Evolutionary conservation across 2,797 vertebrate genomes (phyloP).

Genomic region (Nyctibius grandis): DNA sequence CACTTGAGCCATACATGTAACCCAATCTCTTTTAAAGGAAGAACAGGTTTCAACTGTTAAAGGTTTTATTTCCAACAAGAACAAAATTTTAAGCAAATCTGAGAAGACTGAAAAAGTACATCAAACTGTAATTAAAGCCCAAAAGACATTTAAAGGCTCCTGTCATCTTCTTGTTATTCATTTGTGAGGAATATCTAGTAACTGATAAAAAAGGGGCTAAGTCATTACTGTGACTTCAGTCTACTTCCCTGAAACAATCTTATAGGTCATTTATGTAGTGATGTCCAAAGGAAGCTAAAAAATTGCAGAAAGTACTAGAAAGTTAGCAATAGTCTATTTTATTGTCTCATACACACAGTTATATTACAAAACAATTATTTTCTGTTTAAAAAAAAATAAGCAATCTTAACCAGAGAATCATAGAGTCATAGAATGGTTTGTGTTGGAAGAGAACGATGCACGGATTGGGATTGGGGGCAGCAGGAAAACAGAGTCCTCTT

Average conservation of each 20-base stretch:
- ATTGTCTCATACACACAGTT: background rate
- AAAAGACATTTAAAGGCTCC: background rate
- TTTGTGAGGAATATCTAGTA: background rate
- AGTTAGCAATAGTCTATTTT: background rate
- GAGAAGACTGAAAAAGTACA: background rate
- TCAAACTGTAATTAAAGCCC: background rate
- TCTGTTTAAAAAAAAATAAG: too few relatives aligned
- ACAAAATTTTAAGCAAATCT: background rate
- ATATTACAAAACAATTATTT: background rate
- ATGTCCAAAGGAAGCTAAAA: background rate
- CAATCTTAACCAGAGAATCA: too few relatives aligned
- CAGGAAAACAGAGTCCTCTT: too few relatives aligned
- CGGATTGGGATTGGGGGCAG: too few relatives aligned
- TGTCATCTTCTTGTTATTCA: background rate
- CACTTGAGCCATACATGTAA: background rate
- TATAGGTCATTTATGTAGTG: background rate
- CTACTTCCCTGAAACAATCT: background rate
- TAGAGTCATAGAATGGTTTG: too few relatives aligned
- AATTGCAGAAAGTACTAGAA: background rate
- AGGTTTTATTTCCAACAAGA: background rate
- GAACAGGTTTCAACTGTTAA: background rate
- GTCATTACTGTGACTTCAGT: background rate
- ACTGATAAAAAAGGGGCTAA: background rate
- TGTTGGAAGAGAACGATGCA: too few relatives aligned
- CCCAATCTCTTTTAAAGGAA: background rate